Base-by-base conservation (phyloP, 2,113 vertebrate species). In the Desmodus rotundus region DNA sequence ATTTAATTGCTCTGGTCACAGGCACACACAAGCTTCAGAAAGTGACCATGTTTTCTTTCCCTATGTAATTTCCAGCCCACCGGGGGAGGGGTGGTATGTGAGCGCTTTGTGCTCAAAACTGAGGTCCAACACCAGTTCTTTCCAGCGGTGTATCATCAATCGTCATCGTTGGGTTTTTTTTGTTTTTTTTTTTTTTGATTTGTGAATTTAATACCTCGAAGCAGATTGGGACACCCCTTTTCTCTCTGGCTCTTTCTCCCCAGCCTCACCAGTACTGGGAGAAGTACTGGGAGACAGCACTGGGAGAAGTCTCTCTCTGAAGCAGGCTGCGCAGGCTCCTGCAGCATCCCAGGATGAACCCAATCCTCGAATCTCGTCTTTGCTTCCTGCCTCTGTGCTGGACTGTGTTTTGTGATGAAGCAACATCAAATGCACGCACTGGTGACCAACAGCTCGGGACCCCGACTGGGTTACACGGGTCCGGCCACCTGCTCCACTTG, bases 361-460 rank as follows among this genome's bases (percentile, higher is more conserved):
- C 80, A n/a, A 9, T 50, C 45, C 54, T 38, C 16, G 19, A 33
- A 14, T 8, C 36, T 45, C 61, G 78, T 72, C 85, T 81, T 45
- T 87, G 87, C n/a, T 67, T 89, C 85, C 82, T 22, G 56, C 43
- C 24, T 26, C 84, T 85, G 80, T 28, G 63, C 68, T 10, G 14
- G 63, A 65, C 83, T 87, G 83, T 43, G 4, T 38, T 97, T 95
- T 94, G 88, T 28, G 47, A 90, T 41, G 54, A 78, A 96, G 22
- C 2, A 43, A 82, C 74, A 92, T 52, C n/a, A 54, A 94, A 80
- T 0, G 47, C 43, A 92, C 0, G 24, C 38, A 7, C 26, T 0
- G 6, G 22, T 38, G 74, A 89, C 70, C 41, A 24, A 45, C 58
- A 65, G 84, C 58, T 28, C 47, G 36, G 82, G 88, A 52, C 91